Conservation (phyloP, 2,888 invertebrate genomes). For the Chrysina gloriosa region DNA sequence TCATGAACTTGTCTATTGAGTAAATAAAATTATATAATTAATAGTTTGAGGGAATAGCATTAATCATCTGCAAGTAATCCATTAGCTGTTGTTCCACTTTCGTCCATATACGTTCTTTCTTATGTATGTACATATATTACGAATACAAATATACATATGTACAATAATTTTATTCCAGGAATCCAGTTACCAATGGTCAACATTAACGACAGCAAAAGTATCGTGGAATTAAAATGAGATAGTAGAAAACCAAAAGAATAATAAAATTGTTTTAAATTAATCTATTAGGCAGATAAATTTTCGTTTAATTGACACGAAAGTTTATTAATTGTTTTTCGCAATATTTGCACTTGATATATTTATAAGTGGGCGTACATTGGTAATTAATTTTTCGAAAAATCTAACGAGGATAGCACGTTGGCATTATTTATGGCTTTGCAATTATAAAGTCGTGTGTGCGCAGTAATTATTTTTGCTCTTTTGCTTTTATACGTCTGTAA, state of each 20-base stretch:
- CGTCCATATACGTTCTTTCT: background rate
- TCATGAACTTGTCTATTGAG: slow-evolving; percentile 1
- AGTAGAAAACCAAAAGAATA: too few relatives aligned
- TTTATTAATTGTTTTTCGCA: slow-evolving; percentile 41
- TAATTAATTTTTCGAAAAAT: slow-evolving; percentile 49
- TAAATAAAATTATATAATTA: slow-evolving; percentile 7
- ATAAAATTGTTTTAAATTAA: too few relatives aligned
- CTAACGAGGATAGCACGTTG: slow-evolving; percentile 45
- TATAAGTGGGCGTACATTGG: slow-evolving; percentile 48
- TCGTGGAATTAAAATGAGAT: too few relatives aligned
- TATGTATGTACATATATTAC: background rate
- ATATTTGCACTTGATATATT: slow-evolving; percentile 45
- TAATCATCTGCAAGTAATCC: background rate
- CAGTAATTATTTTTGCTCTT: slow-evolving; percentile 4
- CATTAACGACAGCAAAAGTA: too few relatives aligned
- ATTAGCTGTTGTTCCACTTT: too few relatives aligned
- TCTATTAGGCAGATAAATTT: slow-evolving; percentile 8
- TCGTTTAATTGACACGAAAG: slow-evolving; percentile 48
- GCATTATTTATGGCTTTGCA: slow-evolving; percentile 47
- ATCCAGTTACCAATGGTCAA: too few relatives aligned
- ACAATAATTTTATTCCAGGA: too few relatives aligned
- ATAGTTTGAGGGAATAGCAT: background rate
- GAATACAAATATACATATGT: too few relatives aligned
- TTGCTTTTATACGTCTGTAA: background rate
- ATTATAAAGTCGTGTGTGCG: slow-evolving; percentile 36